phyloP scores from a whole-genome alignment of 2,797 vertebrate genomes.

The Xyrichtys novacula region DNA sequence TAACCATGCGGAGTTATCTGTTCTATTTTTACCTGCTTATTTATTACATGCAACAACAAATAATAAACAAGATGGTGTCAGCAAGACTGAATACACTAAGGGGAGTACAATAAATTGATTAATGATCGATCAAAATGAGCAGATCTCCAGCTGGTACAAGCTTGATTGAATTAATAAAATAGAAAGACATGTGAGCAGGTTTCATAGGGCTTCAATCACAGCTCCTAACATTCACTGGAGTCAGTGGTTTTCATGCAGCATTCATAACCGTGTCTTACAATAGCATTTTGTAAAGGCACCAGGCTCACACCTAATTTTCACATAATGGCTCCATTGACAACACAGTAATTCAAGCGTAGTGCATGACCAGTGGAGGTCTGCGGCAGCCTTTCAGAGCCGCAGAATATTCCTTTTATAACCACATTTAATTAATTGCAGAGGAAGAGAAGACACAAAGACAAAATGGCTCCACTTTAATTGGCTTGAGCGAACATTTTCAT shows the following conservation, averaged over 20 bases:
- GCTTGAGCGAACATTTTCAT: slow-evolving; percentile 84
- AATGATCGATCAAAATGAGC: slow-evolving; percentile 60
- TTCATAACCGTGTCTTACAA: slow-evolving; percentile 79
- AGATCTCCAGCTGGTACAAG: slow-evolving; percentile 52
- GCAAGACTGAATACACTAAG: too few species aligned
- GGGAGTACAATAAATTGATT: slow-evolving; percentile 58
- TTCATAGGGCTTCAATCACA: slow-evolving; percentile 71
- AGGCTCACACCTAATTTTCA: slow-evolving; percentile 79
- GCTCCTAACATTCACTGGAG: slow-evolving; percentile 77
- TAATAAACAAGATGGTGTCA: too few species aligned
- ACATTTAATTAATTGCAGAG: slow-evolving; percentile 84
- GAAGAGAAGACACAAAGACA: slow-evolving; percentile 81
- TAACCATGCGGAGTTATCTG: too few species aligned
- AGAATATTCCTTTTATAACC: slow-evolving; percentile 80
- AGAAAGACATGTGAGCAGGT: slow-evolving; percentile 59
- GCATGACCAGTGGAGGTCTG: slow-evolving; percentile 68
- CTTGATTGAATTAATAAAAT: slow-evolving; percentile 62
- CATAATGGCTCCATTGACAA: slow-evolving; percentile 82
- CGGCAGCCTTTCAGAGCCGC: slow-evolving; percentile 76
- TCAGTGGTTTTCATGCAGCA: slow-evolving; percentile 80
- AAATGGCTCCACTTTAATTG: slow-evolving; percentile 83
- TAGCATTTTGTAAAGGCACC: slow-evolving; percentile 78
- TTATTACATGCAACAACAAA: too few species aligned
- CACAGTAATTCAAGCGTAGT: slow-evolving; percentile 74
- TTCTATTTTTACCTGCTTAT: too few species aligned